These are phyloP conservation scores for Rhombomys opimus DNA, from an alignment of 2,113 vertebrate species.

Conservation along the genomic window DNA sequence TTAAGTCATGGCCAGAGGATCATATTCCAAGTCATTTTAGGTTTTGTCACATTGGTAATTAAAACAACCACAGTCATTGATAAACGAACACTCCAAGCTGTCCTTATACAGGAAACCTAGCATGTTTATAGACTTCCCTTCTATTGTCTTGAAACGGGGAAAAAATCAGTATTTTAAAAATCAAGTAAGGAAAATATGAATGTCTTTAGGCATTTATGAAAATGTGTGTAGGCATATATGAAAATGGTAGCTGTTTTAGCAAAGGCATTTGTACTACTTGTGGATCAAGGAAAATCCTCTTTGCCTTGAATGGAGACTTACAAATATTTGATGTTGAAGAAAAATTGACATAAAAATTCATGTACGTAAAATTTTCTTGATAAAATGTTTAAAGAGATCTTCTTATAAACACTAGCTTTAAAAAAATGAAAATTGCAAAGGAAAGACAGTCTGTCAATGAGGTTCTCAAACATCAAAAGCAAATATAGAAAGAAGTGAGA, in stretches of 20 bases:
- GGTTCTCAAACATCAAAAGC: slow-evolving; percentile 5
- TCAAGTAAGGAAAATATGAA: background rate
- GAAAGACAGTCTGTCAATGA: background rate
- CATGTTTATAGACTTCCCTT: background rate
- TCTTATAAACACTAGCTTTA: background rate
- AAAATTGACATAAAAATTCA: background rate
- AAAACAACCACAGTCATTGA: background rate
- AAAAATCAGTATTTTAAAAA: background rate
- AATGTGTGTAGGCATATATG: background rate
- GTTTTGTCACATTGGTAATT: background rate
- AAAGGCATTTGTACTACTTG: background rate
- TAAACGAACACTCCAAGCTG: background rate
- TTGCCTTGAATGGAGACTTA: background rate
- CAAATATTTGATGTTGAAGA: background rate
- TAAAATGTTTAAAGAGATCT: background rate
- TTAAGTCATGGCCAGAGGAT: background rate
- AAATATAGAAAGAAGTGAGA: background rate
- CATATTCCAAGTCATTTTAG: background rate
- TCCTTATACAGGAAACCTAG: background rate
- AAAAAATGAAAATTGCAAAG: background rate
- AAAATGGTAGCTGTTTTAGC: background rate
- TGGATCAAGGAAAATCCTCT: background rate
- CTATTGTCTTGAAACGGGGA: background rate
- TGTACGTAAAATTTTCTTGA: background rate
- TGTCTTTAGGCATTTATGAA: background rate